phyloP scores from a whole-genome alignment of 2,797 vertebrate genomes.

The Carduelis carduelis region DNA sequence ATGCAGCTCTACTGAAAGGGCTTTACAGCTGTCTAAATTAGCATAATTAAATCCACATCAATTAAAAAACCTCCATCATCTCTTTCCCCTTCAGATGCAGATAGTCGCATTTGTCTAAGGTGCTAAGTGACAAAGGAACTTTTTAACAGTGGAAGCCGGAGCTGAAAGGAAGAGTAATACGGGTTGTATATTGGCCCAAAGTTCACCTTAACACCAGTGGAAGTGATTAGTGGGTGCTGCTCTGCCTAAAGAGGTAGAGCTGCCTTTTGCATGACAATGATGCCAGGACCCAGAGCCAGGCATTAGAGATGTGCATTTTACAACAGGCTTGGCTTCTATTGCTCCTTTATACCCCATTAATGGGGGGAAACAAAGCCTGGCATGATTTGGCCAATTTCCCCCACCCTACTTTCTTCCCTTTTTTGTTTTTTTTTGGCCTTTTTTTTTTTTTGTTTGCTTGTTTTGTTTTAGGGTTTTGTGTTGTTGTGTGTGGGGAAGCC shows the following conservation, averaged over 20 bases:
- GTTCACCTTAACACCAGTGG: conserved; percentile 77
- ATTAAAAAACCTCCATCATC: conserved; percentile 87
- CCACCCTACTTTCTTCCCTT: conserved; percentile 19
- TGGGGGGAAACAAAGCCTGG: conserved; percentile 80
- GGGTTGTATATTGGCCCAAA: conserved; percentile 77
- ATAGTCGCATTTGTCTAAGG: conserved; percentile 87
- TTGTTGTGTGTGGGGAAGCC: conserved; percentile 64
- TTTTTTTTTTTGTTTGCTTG: not conserved
- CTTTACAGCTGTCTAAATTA: conserved; percentile 88
- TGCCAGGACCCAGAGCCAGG: conserved; percentile 4
- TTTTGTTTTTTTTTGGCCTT: not conserved
- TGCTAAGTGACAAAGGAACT: conserved; percentile 81
- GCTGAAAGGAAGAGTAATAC: conserved; percentile 78
- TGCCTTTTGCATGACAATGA: conserved; percentile 78
- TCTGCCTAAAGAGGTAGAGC: conserved; percentile 62
- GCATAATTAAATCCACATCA: conserved; percentile 96
- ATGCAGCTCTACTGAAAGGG: conserved; percentile 69
- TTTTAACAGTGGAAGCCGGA: conserved; percentile 72
- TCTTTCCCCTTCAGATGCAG: conserved; percentile 88
- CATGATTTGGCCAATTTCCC: conserved; percentile 73
- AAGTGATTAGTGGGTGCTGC: conserved; percentile 71
- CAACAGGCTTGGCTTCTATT: conserved; percentile 59
- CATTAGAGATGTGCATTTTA: conserved; percentile 78
- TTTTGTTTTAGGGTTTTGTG: conserved; percentile 38
- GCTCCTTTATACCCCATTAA: conserved; percentile 72